Evolutionary conservation across 2,888 invertebrate species (phyloP), one percentile per base, ranked within the genome.

Genomic region (Lissocephala sabroskyi): DNA sequence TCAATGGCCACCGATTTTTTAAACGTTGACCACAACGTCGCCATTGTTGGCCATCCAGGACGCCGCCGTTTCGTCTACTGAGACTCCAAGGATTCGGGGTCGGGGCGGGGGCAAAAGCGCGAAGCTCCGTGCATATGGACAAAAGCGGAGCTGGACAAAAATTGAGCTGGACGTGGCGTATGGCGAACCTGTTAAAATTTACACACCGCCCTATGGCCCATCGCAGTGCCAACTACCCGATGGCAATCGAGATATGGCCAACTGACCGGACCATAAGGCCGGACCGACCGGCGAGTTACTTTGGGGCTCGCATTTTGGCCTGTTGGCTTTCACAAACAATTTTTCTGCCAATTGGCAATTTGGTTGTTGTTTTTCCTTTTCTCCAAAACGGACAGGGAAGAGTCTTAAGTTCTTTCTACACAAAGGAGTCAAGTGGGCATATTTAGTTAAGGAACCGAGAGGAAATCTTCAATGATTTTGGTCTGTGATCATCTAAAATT

Each of bases 341-440:
- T 71, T 68, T 62, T 67, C 67, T 71, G 45, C 57, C 67, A 67
- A 67, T 71, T 68, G 67, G 51, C 73, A 67, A 71, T 68, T 71
- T 35, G 44, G 52, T 19, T 42, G 26, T 13, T 51, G 35, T 16
- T 47, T 23, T 40, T 49, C 33, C 44, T 49, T 41, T 37, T 48
- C 37, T 43, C 28, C 14, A n/a, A n/a, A n/a, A n/a, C n/a, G n/a
- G n/a, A n/a, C n/a, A n/a, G n/a, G n/a, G n/a, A n/a, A n/a, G n/a
- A 18, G 19, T 37, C 50, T 44, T 54, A 44, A 32, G 49, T 44
- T 46, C 52, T 48, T 45, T 45, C 45, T 32, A 45, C 59, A 18
- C 45, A n/a, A n/a, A n/a, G n/a, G n/a, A n/a, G n/a, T n/a, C n/a
- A n/a, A n/a, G n/a, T n/a, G n/a, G n/a, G n/a, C n/a, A n/a, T n/a